These are phyloP conservation scores for Helogale parvula DNA, from an alignment of 2,113 vertebrate genomes.

Conservation along the genomic window DNA sequence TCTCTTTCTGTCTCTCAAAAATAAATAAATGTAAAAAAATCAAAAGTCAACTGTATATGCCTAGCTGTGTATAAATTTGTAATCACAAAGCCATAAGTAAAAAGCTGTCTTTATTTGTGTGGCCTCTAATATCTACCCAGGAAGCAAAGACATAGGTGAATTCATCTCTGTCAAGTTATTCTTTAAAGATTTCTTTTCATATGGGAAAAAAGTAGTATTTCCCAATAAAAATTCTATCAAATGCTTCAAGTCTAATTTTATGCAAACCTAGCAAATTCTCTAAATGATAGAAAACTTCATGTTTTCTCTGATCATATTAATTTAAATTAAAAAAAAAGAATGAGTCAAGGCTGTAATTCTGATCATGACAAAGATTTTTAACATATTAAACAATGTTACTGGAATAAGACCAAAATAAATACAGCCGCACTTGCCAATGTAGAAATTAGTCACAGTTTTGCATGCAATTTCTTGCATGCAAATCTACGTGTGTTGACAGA, in stretches of 20 bases:
- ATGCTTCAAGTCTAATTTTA: background rate
- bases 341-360: background rate
- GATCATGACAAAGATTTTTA: background rate
- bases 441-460: background rate
- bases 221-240: background rate
- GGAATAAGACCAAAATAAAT: background rate
- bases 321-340: background rate
- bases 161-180: background rate
- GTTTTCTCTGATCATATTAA: background rate
- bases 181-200: background rate
- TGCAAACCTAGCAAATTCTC: slow-evolving; percentile 4
- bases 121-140: background rate
- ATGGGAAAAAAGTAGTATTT: background rate
- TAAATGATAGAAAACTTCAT: background rate
- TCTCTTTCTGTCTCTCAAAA: too few species aligned
- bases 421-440: background rate
- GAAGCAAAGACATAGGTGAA: background rate
- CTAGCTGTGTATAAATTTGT: background rate
- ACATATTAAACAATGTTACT: background rate
- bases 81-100: background rate
- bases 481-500: background rate
- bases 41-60: background rate
- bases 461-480: background rate
- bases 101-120: background rate
- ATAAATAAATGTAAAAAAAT: too few species aligned